Evolutionary conservation across 2,888 invertebrate species (phyloP), one percentile per base, ranked within the genome.

Genomic region (Ommatoiulus sabulosus): DNA sequence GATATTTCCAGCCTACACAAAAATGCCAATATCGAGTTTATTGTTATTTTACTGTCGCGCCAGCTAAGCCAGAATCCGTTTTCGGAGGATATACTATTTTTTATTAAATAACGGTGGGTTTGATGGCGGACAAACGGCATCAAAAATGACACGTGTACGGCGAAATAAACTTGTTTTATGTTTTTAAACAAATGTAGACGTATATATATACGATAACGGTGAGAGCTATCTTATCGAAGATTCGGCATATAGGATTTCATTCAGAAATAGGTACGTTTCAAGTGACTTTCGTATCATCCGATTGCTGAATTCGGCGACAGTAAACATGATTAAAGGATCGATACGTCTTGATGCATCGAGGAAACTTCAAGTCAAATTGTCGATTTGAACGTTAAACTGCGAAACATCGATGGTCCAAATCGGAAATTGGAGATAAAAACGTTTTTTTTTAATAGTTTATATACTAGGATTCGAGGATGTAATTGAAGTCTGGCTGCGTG

Each of bases 21-120:
- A 72, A 72, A 72, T 24, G 72, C 72, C 72, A 72, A 72, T 72
- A 72, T 72, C 20, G 72, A 72, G 72, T 72, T 72, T 72, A 72
- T 72, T 72, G 72, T 72, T 72, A 72, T 72, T 72, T 72, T 72
- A 72, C 72, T 72, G 72, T 72, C 72, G 72, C 20, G 20, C 20
- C 20, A 10, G 24, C 72, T 72, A 72, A 72, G 72, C 72, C 24
- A 72, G 72, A 72, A 72, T 72, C 72, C 24, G 20, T 72, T 72
- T 72, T 72, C 72, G 24, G 10, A 20, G 72, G 72, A 72, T 72
- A 72, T 24, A 72, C 72, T 20, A 24, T 72, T 20, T 72, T 72
- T n/a, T 63, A 72, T 72, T 72, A 72, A 72, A 72, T 72, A 72
- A 72, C 72, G 20, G 72, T 72, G 20, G 20, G 72, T 72, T 20